Base-by-base conservation (phyloP, 2,113 vertebrate genomes). In the Rafetus swinhoei region DNA sequence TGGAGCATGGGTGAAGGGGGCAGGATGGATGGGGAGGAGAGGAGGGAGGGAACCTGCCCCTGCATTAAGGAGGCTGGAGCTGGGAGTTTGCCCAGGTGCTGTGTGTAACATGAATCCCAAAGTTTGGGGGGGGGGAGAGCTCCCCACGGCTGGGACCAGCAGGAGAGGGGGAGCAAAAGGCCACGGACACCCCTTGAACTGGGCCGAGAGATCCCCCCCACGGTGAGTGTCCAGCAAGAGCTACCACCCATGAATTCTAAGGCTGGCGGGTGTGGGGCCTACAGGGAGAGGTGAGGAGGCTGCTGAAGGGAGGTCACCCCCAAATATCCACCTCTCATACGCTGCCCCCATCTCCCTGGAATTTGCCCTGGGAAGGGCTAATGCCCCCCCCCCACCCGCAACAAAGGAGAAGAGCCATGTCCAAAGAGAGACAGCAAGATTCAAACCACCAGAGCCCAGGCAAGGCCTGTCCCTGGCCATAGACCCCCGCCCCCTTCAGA, bases 311-410 rank as follows among this genome's bases (percentile, higher is more conserved):
- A 69, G 65, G 15, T 72, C 65, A 35, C 16, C 8, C 32, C 32
- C 65, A 69, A 32, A 69, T 16, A 35, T 35, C 65, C 35, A 69
- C 32, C 65, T 32, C 65, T 15, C 16, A 10, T 72, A 72, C 65
- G 35, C 9, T 19, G 45, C 32, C 16, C n/a, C 8, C 32, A 4
- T 8, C n/a, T 18, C 32, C 60, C 14, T 24, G 1, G 27, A 62
- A 18, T 11, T 10, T 24, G 27, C 59, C 13, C 59, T 27, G 11
- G 25, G 59, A 29, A 60, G 12, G 25, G 25, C 10, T 27, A 14
- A 12, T 12, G 9, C 1, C 8, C 29, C 32, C 32, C 65, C 16
- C 3, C 60, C 13, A 13, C 3, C 60, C 13, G 13, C 2, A 3
- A 65, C 9, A 72, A 72, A 72, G n/a, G 18, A n/a, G 32, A 72